Conservation (phyloP, 2,888 invertebrate genomes). For the Cerastis leucographa region DNA sequence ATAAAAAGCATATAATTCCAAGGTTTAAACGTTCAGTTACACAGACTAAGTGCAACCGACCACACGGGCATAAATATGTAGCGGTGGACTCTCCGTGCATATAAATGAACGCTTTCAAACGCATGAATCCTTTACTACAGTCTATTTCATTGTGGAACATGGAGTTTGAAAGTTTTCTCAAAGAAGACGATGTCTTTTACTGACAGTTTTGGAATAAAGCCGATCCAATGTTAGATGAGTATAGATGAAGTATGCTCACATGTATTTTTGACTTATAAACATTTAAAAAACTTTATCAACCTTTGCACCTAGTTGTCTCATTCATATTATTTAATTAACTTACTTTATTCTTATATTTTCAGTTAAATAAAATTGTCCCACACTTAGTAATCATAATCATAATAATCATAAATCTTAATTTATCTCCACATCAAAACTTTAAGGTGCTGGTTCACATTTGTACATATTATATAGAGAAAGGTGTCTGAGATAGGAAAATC, state of each 20-base stretch:
- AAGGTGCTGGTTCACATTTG: no score
- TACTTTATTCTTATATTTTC: background rate
- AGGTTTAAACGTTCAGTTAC: conserved; percentile 33
- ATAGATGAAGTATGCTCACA: background rate
- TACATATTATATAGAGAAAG: no score
- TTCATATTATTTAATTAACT: background rate
- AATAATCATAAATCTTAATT: no score
- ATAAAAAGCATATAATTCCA: conserved; percentile 33
- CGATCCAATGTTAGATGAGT: background rate
- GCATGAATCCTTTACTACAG: conserved; percentile 67
- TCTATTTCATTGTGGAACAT: conserved; percentile 50
- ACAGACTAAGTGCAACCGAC: conserved; percentile 39
- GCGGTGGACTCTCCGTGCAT: conserved; percentile 61
- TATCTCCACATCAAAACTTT: no score
- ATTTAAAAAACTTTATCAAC: background rate
- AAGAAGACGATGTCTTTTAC: background rate
- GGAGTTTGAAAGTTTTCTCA: conserved; percentile 24
- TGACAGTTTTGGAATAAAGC: background rate
- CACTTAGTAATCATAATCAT: no score
- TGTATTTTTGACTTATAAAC: background rate
- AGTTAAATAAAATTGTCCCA: background rate
- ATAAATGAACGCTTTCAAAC: conserved; percentile 70
- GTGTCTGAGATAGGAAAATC: no score
- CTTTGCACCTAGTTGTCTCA: background rate
- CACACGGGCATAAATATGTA: conserved; percentile 54